These are phyloP conservation scores for Cryptomyrus ogoouensis DNA, from an alignment of 2,113 vertebrate genomes.

Conservation along the genomic window DNA sequence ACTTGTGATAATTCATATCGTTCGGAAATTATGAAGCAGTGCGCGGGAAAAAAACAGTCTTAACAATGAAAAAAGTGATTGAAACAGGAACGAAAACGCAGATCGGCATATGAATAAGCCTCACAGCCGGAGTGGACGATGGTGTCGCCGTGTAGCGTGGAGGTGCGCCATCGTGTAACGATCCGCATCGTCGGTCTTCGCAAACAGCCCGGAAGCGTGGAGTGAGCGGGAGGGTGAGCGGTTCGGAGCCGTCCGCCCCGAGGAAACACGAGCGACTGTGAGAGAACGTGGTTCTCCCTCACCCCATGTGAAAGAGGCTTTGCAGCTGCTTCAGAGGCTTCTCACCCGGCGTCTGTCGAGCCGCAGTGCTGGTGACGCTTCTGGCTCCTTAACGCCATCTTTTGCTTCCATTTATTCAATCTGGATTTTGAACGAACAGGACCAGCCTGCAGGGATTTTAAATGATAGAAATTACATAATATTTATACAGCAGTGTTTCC, in stretches of 20 bases:
- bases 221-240: background rate
- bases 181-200: background rate
- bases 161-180: background rate
- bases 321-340: background rate
- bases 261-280: background rate
- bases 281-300: background rate
- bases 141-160: background rate
- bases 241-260: background rate
- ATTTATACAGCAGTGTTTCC: background rate
- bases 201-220: background rate
- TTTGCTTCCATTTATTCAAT: background rate
- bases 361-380: background rate
- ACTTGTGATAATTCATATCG: constrained; percentile 17
- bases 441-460: background rate
- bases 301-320: background rate
- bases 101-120: background rate
- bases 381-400: background rate
- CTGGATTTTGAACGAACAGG: background rate
- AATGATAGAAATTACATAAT: background rate
- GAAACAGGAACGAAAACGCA: background rate
- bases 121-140: background rate
- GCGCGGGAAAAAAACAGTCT: background rate
- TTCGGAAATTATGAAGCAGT: background rate
- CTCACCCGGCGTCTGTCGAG: background rate
- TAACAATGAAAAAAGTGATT: constrained; percentile 9